Base-by-base conservation (phyloP, 2,888 invertebrate species). In the Trichogramma evanescens region DNA sequence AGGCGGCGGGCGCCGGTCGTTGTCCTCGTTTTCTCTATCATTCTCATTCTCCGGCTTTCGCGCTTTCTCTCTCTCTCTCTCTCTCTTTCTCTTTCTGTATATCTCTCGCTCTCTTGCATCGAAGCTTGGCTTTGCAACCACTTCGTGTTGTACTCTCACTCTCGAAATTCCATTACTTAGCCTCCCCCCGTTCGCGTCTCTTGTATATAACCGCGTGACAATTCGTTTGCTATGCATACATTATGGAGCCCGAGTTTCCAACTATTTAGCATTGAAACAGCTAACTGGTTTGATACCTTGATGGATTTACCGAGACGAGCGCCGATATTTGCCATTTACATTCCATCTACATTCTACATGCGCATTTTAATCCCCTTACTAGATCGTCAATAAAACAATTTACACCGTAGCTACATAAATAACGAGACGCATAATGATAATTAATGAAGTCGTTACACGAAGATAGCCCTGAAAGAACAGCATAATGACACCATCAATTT, bases 131-230 rank as follows among this genome's bases (percentile, higher is more conserved):
- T 26, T n/a, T 40, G 52, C 69, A 71, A 67, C 69, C 72, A 72
- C 72, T 72, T 73, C 71, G 68, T 72, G 68, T 70, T 70, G 69
- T 67, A 73, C 73, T 72, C 72, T 73, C 72, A 68, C 73, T 73
- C 72, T 74, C 72, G 70, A 72, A 72, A 74, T 72, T 72, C 73
- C 71, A 73, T 74, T 74, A 70, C 65, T 67, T 68, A 61, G 65
- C 56, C 64, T 64, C 63, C 59, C 54, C 48, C 43, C 52, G 26
- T 26, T 26, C 26, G 26, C 26, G 26, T 26, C 26, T 26, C 26
- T 26, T 26, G 26, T 26, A 26, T 3, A 26, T 2, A 26, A 2
- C 26, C 26, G 26, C 26, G 26, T 26, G 26, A 26, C 26, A 26
- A 26, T 26, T 26, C 26, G 26, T 26, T 26, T 26, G 26, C 26